Evolutionary conservation across 2,888 invertebrate genomes (phyloP), one percentile per base, ranked within the genome.

Genomic region (Drosophila flavopinicola): DNA sequence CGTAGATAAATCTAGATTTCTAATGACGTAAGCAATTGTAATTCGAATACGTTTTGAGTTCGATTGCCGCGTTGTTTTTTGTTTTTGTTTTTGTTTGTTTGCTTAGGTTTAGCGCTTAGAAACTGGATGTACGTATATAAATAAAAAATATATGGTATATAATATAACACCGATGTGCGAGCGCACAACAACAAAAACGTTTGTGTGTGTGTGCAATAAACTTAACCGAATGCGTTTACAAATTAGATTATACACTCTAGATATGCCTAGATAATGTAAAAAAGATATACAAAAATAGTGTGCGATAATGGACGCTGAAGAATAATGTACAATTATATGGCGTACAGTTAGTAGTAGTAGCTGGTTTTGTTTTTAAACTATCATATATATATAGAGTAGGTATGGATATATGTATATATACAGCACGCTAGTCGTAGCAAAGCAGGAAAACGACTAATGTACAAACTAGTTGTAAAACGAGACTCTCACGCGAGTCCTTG

Each of bases 401-500:
- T 23, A 47, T 24, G 33, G 7, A 17, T 6, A 13, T 42, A 11
- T 48, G 25, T 25, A 7, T 49, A 51, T 35, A 32, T 42, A 32
- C 37, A 61, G 17, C 42, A 42, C 20, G 53, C 15, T 11, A 51
- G n/a, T 35, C 27, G 51, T 44, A 30, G 30, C 33, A 32, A 56
- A 54, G 37, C 20, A 38, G 41, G 10, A 6, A 66, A n/a, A n/a
- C n/a, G n/a, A 57, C 54, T 64, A 77, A 63, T 57, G 35, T 75
- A 75, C 66, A 77, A 77, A 83, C 39, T 78, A 67, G 25, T 56
- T 45, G 44, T 44, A 44, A 58, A 63, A 54, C 64, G 72, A 67
- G 24, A 11, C 53, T 65, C 60, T 32, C 30, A 9, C 9, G 42
- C 69, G 69, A 66, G 69, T 52, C 44, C 47, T 53, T 79, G 72